A percentile compares a stretch with the other conserved stretches of the same genome.
These are phyloP conservation scores for Enteromius unitaeniatus DNA, from an alignment of 2,797 vertebrate species.

Conservation along the genomic window DNA sequence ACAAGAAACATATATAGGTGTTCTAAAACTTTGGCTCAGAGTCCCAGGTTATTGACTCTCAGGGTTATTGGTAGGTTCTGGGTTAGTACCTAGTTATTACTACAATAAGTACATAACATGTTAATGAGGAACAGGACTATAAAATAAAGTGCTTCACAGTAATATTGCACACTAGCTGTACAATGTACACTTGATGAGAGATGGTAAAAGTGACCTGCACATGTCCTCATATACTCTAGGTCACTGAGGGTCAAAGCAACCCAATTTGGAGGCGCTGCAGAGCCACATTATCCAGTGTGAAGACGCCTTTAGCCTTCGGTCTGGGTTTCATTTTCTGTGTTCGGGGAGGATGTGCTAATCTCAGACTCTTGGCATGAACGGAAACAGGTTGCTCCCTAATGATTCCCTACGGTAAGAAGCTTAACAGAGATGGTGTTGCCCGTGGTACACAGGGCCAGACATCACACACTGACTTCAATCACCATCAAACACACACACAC, in stretches of 20 bases:
- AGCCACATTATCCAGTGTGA: constrained; percentile 5
- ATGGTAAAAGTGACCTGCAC: background rate
- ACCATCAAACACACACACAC: background rate
- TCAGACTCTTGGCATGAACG: constrained; percentile 22
- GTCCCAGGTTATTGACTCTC: too few relatives aligned
- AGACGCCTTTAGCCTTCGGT: background rate
- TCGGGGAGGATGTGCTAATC: constrained; percentile 23
- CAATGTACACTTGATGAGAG: background rate
- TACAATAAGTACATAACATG: too few relatives aligned
- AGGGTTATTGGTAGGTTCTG: too few relatives aligned
- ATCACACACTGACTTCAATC: background rate
- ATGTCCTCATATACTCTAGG: background rate
- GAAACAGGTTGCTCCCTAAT: constrained; percentile 24
- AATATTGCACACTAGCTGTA: background rate
- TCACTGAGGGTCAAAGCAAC: constrained; percentile 2
- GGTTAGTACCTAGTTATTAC: too few relatives aligned
- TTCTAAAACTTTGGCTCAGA: too few relatives aligned
- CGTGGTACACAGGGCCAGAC: background rate
- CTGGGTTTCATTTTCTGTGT: background rate
- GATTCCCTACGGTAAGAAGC: constrained; percentile 30
- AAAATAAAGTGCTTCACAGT: background rate
- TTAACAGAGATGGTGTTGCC: constrained; percentile 23
- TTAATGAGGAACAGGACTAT: too few relatives aligned
- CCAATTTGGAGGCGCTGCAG: background rate
- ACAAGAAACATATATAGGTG: background rate